phyloP scores from a whole-genome alignment of 2,113 vertebrate species.

The Papio anubis region DNA sequence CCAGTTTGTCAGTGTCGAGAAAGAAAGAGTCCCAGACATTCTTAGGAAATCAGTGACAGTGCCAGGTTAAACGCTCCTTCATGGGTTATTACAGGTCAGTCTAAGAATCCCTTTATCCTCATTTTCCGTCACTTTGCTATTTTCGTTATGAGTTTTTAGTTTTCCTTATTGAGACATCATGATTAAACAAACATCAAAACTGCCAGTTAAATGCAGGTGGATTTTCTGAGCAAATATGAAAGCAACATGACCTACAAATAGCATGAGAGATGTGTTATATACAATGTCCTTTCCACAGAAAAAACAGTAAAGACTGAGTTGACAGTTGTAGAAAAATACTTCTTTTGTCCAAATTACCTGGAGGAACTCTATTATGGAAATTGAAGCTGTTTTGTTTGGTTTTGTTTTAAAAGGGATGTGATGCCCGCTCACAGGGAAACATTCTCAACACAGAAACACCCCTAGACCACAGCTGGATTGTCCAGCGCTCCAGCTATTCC shows the following conservation, averaged over 20 bases:
- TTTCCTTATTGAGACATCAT: neutral
- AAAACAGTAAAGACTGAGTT: neutral
- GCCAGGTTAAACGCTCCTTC: slow-evolving; percentile 46
- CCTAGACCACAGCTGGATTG: neutral
- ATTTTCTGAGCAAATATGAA: neutral
- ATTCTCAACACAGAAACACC: neutral
- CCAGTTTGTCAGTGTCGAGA: slow-evolving; percentile 52
- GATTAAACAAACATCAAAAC: slow-evolving; percentile 46
- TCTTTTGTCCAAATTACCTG: neutral
- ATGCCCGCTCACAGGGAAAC: neutral
- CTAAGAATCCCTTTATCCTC: slow-evolving; percentile 10
- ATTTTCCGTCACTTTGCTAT: neutral
- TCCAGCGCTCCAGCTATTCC: neutral
- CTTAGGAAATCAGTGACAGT: slow-evolving; percentile 70
- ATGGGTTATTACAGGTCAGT: slow-evolving; percentile 62
- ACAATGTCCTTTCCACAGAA: neutral
- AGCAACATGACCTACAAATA: neutral
- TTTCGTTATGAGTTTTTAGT: slow-evolving; percentile 43
- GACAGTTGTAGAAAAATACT: neutral
- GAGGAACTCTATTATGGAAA: neutral
- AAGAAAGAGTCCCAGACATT: slow-evolving; percentile 72
- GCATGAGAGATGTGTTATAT: neutral
- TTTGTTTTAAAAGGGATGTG: neutral
- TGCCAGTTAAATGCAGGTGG: slow-evolving; percentile 3
- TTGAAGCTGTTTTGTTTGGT: neutral